Base-by-base conservation (phyloP, 2,888 invertebrate genomes). In the Nemoura dubitans region DNA sequence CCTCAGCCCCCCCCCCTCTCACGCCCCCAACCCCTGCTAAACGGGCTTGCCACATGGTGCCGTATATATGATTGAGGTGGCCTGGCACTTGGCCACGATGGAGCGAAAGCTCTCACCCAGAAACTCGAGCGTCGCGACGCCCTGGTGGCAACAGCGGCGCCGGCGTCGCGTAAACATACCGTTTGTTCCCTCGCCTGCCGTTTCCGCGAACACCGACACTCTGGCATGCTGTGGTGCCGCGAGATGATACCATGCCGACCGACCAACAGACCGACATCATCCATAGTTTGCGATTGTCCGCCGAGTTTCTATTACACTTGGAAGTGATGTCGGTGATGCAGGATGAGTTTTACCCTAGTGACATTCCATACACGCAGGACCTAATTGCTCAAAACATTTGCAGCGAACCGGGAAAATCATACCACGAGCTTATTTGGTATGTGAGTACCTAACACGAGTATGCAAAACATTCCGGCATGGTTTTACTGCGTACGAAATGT, bases 1-100 rank as follows among this genome's bases (percentile, higher is more conserved):
- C 76, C 30, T 30, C n/a, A n/a, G n/a, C n/a, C n/a, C n/a, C n/a
- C n/a, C n/a, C n/a, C n/a, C n/a, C n/a, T n/a, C n/a, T n/a, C n/a
- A n/a, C n/a, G n/a, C n/a, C n/a, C n/a, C n/a, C n/a, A 28, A 5
- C 30, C 16, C 30, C 81, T 10, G 27, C 76, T 84, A 76, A 84
- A 84, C 84, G 84, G 84, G 84, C n/a, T 6, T 84, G 84, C 84
- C 84, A 84, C 84, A 84, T 84, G 84, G 84, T 84, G 76, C 30
- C 81, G 27, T 29, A 27, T 59, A 59, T 83, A 43, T 28, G 84
- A 27, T 26, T 16, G 42, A 28, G 26, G 29, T 59, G 21, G 2
- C 7, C 59, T 84, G 84, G 84, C 84, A 84, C 29, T 28, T 21
- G 76, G 84, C 84, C 84, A 84, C 59, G 83, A 27, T 78, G 42